A percentile compares a stretch with the other conserved stretches of the same genome.
Evolutionary conservation across 53 echinoderm and acorn worm genomes (phyloP).

Genomic region (Mesocentrotus franciscanus): DNA sequence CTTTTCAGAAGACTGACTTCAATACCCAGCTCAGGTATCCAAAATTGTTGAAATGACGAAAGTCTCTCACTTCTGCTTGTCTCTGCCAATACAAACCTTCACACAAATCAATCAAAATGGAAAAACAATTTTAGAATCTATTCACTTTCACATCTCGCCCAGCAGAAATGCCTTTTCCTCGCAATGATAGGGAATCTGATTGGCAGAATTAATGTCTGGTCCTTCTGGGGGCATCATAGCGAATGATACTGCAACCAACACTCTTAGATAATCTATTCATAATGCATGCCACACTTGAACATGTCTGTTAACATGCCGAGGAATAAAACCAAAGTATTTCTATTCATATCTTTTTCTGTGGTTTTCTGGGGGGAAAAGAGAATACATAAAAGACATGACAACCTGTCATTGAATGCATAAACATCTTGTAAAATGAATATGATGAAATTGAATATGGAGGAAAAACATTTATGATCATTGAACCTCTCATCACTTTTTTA

Average conservation of each 20-base stretch:
- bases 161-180: neutral
- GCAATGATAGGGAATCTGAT: neutral
- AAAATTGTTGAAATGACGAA: neutral
- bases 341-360: constrained; percentile 19
- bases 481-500: neutral
- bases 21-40: constrained; percentile 24
- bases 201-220: neutral
- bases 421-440: neutral
- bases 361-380: neutral
- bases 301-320: constrained; percentile 35
- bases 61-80: constrained; percentile 12
- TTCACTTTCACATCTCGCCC: constrained; percentile 4
- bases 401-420: neutral
- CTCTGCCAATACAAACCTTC: neutral
- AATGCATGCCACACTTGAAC: constrained; percentile 20
- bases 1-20: neutral
- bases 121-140: constrained; percentile 6
- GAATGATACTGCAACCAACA: constrained; percentile 26
- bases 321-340: neutral
- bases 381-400: constrained; percentile 21
- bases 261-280: constrained; percentile 43
- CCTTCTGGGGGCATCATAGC: neutral
- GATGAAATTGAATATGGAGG: neutral
- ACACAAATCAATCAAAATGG: constrained; percentile 48
- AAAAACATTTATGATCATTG: neutral